A percentile compares a stretch with the other conserved stretches of the same genome.
phyloP scores from a whole-genome alignment of 1,140 invertebrate species.

The Ceratosolen solmsi region DNA sequence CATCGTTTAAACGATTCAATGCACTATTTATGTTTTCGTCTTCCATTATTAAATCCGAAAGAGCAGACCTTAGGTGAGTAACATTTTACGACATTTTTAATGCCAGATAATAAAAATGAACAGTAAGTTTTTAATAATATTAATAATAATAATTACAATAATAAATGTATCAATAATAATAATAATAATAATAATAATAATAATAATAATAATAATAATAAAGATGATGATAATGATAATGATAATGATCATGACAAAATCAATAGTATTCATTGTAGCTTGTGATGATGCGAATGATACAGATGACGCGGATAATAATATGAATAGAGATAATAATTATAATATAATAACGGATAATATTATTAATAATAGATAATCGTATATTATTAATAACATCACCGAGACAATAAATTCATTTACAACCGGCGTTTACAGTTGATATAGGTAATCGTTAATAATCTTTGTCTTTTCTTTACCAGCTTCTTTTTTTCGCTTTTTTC shows the following conservation, averaged over 20 bases:
- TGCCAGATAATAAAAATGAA: constrained; percentile 52
- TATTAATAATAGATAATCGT: constrained; percentile 36
- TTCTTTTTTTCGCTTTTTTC: neutral
- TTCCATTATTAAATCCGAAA: constrained; percentile 36
- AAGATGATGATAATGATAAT: constrained; percentile 47
- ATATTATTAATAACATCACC: constrained; percentile 51
- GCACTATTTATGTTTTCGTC: constrained; percentile 12
- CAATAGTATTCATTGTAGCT: constrained; percentile 24
- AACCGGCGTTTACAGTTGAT: constrained; percentile 56
- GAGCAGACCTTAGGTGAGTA: constrained; percentile 48
- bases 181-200: constrained; percentile 43
- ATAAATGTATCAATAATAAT: constrained; percentile 24
- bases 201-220: constrained; percentile 45
- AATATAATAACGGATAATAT: constrained; percentile 33
- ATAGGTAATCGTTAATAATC: constrained; percentile 51
- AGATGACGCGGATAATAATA: constrained; percentile 41
- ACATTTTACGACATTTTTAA: constrained; percentile 56
- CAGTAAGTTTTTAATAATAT: constrained; percentile 44
- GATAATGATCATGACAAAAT: constrained; percentile 45
- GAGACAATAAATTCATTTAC: constrained; percentile 64
- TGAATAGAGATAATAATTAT: constrained; percentile 43
- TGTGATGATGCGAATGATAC: constrained; percentile 36
- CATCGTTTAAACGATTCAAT: constrained; percentile 18
- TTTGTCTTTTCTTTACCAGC: constrained; percentile 34
- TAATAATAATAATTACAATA: constrained; percentile 48